phyloP scores from a whole-genome alignment of 1,140 invertebrate genomes.

The Brachionus calyciflorus region DNA sequence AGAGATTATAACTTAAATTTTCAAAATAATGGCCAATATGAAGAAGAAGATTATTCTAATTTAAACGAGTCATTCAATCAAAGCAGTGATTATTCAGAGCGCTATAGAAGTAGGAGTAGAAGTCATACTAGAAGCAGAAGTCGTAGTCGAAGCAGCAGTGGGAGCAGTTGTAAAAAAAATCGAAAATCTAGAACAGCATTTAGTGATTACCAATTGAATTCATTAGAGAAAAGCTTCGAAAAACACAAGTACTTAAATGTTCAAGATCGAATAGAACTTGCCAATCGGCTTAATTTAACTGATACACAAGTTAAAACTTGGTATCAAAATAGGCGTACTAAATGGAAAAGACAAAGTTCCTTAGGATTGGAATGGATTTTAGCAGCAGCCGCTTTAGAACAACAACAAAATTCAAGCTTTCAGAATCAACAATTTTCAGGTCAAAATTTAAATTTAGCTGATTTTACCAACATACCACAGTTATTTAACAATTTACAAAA shows the following conservation, averaged over 20 bases:
- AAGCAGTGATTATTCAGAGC: not conserved
- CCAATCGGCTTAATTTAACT: slow-evolving; percentile 86
- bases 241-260: slow-evolving; percentile 96
- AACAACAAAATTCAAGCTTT: not conserved
- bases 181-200: slow-evolving; percentile 95
- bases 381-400: slow-evolving; percentile 37
- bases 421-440: too few species aligned
- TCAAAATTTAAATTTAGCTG: too few species aligned
- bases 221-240: slow-evolving; percentile 94
- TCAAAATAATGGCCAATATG: not conserved
- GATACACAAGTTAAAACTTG: slow-evolving; percentile 99
- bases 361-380: slow-evolving; percentile 37
- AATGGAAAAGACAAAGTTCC: slow-evolving; percentile 45
- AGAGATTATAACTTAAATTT: not conserved
- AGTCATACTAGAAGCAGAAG: not conserved
- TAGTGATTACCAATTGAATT: slow-evolving; percentile 91
- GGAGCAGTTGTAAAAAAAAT: slow-evolving; percentile 73
- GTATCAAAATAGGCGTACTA: slow-evolving; percentile 89
- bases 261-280: slow-evolving; percentile 95
- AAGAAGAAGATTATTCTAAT: not conserved
- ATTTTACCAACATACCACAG: not conserved
- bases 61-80: not conserved
- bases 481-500: not conserved
- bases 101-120: not conserved
- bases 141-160: slow-evolving; percentile 7